Conservation (phyloP, 2,113 vertebrate species). For the Phylloscopus trochiloides region DNA sequence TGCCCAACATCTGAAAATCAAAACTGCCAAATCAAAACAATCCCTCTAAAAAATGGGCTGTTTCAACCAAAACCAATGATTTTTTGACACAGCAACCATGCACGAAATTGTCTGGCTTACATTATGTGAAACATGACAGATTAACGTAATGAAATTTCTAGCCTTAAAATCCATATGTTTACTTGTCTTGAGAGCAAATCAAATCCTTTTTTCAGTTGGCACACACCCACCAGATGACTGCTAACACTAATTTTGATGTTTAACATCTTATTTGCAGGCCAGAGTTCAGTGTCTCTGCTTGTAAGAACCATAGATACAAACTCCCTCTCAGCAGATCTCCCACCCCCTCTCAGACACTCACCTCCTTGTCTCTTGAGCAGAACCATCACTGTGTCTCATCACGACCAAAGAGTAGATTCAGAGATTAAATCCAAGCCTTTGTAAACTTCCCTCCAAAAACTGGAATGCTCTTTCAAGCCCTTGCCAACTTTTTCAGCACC, state of each 20-base stretch:
- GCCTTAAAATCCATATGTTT: conserved; percentile 26
- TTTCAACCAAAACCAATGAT: conserved; percentile 14
- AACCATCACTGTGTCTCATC: neutral
- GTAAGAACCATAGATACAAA: neutral
- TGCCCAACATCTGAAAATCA: neutral
- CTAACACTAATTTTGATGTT: neutral
- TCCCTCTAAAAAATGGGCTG: neutral
- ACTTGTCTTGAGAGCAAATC: neutral
- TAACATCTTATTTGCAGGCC: neutral
- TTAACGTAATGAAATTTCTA: neutral
- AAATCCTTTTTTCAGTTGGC: neutral
- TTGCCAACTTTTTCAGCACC: neutral
- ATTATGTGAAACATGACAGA: neutral
- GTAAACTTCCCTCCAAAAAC: neutral
- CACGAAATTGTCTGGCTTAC: conserved; percentile 30
- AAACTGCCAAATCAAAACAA: conserved; percentile 32
- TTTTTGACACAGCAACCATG: neutral
- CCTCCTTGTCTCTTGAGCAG: neutral
- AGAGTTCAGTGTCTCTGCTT: neutral
- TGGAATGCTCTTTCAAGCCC: neutral
- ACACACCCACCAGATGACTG: neutral
- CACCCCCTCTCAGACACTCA: neutral
- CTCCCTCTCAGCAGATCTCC: neutral
- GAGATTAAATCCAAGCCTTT: neutral
- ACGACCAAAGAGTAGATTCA: neutral